phyloP scores from a whole-genome alignment of 1,140 invertebrate genomes.

The Caenorhabditis brenneri region DNA sequence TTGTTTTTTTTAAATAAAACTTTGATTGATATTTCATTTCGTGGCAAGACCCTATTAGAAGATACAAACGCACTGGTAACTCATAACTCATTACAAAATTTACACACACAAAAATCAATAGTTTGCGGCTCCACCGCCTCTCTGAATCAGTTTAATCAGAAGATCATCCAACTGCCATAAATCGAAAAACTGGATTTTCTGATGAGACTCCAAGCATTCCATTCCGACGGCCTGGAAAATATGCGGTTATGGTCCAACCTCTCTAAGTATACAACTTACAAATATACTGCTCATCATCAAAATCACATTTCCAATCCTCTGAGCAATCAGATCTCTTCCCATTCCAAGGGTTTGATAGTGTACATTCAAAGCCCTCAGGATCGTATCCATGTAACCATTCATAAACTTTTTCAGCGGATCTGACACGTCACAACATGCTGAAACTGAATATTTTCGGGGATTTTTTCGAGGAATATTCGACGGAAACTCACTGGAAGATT shows the following conservation, averaged over 20 bases:
- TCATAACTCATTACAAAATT: not conserved
- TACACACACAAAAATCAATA: not conserved
- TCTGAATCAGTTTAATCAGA: conserved; percentile 50
- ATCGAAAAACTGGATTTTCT: conserved; percentile 60
- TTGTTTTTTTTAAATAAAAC: no score
- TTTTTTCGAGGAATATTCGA: not conserved
- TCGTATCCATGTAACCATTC: conserved; percentile 44
- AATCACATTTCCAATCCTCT: conserved; percentile 57
- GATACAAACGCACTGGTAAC: no score
- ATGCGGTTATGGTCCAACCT: no score
- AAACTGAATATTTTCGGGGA: not conserved
- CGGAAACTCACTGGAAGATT: conserved; percentile 49
- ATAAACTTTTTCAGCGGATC: conserved; percentile 25
- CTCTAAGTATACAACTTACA: conserved; percentile 44
- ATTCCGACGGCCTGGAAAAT: conserved; percentile 30
- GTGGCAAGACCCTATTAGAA: no score
- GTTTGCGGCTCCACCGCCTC: conserved; percentile 27
- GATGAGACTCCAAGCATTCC: conserved; percentile 50
- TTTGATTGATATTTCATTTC: no score
- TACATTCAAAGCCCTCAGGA: conserved; percentile 38
- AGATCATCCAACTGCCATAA: conserved; percentile 60
- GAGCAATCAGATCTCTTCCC: conserved; percentile 42
- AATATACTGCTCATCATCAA: conserved; percentile 55
- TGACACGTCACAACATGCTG: conserved; percentile 39
- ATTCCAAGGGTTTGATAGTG: conserved; percentile 45